These are phyloP conservation scores for Antidorcas marsupialis DNA, from an alignment of 2,113 vertebrate genomes.

Conservation along the genomic window DNA sequence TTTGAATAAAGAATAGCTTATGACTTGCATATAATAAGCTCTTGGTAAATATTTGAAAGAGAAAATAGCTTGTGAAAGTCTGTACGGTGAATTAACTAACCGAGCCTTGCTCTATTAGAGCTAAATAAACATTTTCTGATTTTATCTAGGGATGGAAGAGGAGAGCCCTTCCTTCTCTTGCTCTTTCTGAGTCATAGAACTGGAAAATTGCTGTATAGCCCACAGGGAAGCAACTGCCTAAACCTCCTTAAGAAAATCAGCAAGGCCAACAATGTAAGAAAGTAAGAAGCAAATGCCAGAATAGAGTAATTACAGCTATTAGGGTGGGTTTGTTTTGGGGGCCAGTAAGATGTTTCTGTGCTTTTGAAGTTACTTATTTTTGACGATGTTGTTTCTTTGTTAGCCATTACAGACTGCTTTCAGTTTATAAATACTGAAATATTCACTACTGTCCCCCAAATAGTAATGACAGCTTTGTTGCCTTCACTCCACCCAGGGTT, in stretches of 20 bases:
- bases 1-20: neutral
- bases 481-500: neutral
- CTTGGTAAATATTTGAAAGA: conserved; percentile 39
- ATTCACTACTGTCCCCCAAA: neutral
- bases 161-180: conserved; percentile 41
- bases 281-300: conserved; percentile 17
- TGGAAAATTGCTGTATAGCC: conserved; percentile 28
- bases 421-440: neutral
- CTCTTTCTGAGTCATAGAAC: conserved; percentile 29
- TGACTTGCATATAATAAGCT: neutral
- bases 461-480: neutral
- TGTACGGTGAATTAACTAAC: neutral
- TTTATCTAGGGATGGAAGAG: conserved; percentile 28
- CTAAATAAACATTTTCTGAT: conserved; percentile 43
- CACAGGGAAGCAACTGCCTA: conserved; percentile 23
- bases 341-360: neutral
- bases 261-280: neutral
- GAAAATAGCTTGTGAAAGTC: conserved; percentile 5
- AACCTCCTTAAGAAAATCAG: conserved; percentile 4
- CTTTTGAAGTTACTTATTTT: neutral
- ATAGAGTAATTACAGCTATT: neutral
- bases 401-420: neutral
- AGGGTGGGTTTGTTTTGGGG: neutral
- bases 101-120: conserved; percentile 18
- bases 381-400: neutral